phyloP scores from a whole-genome alignment of 2,888 invertebrate genomes.

The Reticulitermes lucifugus region DNA sequence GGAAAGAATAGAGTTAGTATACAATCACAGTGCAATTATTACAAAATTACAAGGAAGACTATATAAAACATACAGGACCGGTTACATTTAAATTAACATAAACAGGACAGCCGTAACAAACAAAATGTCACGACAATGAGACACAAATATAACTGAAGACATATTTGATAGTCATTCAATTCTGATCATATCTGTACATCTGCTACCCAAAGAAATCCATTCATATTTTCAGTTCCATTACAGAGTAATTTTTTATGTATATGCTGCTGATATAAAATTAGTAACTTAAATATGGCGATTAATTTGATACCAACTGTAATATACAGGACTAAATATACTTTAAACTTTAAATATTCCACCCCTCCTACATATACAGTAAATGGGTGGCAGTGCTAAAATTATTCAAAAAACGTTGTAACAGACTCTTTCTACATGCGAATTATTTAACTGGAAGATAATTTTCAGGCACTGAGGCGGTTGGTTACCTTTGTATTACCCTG shows the following conservation, averaged over 20 bases:
- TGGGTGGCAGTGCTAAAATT: constrained; percentile 10
- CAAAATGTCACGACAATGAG: neutral
- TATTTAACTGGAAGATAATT: constrained; percentile 40
- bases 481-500: constrained; percentile 19
- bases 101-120: constrained; percentile 17
- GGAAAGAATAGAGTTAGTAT: neutral
- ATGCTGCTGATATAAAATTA: neutral
- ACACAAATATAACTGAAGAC: neutral
- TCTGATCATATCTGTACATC: no score
- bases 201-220: no score
- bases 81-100: constrained; percentile 25
- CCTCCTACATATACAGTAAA: neutral
- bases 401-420: constrained; percentile 12
- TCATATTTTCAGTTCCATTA: neutral
- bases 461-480: constrained; percentile 47
- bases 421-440: constrained; percentile 4
- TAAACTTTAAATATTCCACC: neutral
- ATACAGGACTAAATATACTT: neutral
- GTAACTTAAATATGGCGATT: neutral
- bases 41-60: neutral
- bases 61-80: constrained; percentile 15
- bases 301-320: constrained; percentile 5
- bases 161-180: no score
- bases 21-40: neutral
- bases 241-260: neutral